Evolutionary conservation across 2,113 vertebrate genomes (phyloP).

Genomic region (Corydoras maculifer): DNA sequence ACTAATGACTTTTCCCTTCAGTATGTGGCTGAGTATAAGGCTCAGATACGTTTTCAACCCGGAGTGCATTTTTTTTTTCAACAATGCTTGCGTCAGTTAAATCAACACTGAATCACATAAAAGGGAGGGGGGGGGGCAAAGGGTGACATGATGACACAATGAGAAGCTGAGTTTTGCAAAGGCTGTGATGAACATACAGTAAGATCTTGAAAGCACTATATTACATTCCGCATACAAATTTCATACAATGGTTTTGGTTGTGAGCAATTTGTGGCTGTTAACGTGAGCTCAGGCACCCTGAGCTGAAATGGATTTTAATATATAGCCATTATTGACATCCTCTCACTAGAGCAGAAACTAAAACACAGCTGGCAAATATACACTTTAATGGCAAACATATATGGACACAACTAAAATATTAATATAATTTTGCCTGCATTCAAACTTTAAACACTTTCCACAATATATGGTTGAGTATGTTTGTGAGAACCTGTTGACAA

Average conservation of each 20-base stretch:
- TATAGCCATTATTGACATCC: neutral
- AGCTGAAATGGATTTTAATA: neutral
- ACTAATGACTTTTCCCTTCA: slow-evolving; percentile 59
- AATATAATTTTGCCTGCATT: no score
- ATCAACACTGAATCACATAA: neutral
- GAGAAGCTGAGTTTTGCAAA: neutral
- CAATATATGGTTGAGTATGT: no score
- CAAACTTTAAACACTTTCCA: no score
- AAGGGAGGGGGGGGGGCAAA: neutral
- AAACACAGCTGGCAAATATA: no score
- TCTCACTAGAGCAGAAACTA: neutral
- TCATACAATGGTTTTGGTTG: slow-evolving; percentile 52
- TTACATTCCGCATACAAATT: slow-evolving; percentile 25
- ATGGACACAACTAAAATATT: no score
- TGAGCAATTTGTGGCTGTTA: slow-evolving; percentile 50
- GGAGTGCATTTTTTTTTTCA: slow-evolving; percentile 34
- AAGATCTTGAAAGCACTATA: slow-evolving; percentile 6
- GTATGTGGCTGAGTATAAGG: slow-evolving; percentile 55
- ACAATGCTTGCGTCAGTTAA: slow-evolving; percentile 27
- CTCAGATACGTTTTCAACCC: slow-evolving; percentile 37
- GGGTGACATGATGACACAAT: neutral
- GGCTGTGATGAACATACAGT: slow-evolving; percentile 1
- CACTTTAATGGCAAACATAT: no score
- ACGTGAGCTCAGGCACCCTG: neutral
- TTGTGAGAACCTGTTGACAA: no score